Conservation (phyloP, 1,140 invertebrate genomes). For the Drosophila albomicans region DNA sequence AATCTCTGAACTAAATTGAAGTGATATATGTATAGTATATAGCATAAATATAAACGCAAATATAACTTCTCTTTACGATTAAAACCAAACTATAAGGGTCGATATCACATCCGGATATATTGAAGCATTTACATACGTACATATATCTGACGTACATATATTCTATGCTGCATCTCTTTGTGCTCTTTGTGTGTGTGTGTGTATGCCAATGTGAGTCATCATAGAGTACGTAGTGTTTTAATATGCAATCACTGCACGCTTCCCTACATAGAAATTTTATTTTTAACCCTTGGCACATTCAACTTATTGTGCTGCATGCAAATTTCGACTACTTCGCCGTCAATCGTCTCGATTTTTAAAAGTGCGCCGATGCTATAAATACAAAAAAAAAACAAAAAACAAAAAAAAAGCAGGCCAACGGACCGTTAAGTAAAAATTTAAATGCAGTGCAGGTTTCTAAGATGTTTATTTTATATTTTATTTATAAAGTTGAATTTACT, state of each 20-base stretch:
- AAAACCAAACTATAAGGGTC: constrained; percentile 3
- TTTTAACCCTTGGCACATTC: constrained; percentile 45
- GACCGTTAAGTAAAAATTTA: constrained; percentile 4
- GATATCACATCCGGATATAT: constrained; percentile 11
- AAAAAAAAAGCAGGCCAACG: background rate
- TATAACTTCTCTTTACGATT: background rate
- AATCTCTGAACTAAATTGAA: background rate
- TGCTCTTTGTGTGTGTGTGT: background rate
- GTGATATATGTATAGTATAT: too few species aligned
- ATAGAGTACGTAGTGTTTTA: constrained; percentile 15
- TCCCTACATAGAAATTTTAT: constrained; percentile 34
- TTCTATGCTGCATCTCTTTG: background rate
- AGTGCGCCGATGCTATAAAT: constrained; percentile 44
- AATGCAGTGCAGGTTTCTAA: background rate
- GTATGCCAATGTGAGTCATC: constrained; percentile 39
- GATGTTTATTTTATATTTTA: background rate
- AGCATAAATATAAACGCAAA: too few species aligned
- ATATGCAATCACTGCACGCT: constrained; percentile 43
- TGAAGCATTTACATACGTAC: background rate
- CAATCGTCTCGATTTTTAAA: constrained; percentile 18
- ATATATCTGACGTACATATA: background rate
- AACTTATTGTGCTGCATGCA: constrained; percentile 18
- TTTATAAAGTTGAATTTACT: too few species aligned
- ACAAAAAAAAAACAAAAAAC: background rate
- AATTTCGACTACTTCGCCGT: constrained; percentile 7